Evolutionary conservation across 2,113 vertebrate genomes (phyloP).

Genomic region (Natator depressus): DNA sequence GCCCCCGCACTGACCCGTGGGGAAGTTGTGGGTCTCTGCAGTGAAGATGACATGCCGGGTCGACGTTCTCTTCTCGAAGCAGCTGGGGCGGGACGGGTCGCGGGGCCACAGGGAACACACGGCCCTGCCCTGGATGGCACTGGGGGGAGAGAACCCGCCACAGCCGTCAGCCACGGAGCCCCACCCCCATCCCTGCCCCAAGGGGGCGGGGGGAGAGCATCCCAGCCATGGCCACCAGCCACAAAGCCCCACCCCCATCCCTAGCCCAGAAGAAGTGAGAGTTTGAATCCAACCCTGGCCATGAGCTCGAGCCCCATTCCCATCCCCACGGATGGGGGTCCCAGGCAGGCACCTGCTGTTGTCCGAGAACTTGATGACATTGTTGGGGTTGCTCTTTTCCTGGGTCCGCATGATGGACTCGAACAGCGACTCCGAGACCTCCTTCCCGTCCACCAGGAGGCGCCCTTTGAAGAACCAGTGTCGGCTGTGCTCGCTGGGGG

Average conservation of each 20-base stretch:
- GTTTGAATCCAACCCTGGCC: neutral
- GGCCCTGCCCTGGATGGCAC: conserved; percentile 86
- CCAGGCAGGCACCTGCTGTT: conserved; percentile 89
- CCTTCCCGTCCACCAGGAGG: conserved; percentile 84
- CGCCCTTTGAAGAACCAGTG: conserved; percentile 95
- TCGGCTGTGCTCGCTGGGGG: conserved; percentile 90
- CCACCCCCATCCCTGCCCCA: neutral
- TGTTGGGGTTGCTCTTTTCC: conserved; percentile 88
- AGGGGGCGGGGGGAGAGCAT: too few species aligned
- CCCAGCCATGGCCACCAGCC: neutral
- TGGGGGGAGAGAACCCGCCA: conserved; percentile 29
- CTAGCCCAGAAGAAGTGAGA: too few species aligned
- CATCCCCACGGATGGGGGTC: neutral
- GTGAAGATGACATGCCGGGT: conserved; percentile 92
- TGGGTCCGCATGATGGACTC: conserved; percentile 92
- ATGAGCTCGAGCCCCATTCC: too few species aligned
- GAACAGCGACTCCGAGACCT: conserved; percentile 84
- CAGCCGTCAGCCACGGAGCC: neutral
- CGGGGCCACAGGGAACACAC: conserved; percentile 81
- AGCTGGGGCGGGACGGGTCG: conserved; percentile 81
- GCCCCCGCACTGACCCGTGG: conserved; percentile 81
- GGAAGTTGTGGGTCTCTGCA: conserved; percentile 96
- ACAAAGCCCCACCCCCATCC: neutral
- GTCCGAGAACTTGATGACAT: conserved; percentile 93
- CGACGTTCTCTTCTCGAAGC: conserved; percentile 73